phyloP scores from a whole-genome alignment of 2,113 vertebrate species.

The Triplophysa tibetana region DNA sequence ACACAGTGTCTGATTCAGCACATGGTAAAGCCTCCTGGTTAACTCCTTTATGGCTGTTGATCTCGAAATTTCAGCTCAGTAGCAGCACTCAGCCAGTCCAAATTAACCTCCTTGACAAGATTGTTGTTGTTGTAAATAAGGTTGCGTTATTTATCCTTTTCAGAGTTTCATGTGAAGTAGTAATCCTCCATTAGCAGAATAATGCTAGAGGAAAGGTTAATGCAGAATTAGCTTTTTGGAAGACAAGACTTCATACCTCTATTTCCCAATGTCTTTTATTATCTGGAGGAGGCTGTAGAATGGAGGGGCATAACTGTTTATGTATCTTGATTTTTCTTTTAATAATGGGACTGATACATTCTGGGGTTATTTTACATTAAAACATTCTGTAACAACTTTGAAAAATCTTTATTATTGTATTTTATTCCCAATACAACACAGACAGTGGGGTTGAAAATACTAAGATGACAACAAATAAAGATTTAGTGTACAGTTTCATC shows the following conservation, averaged over 20 bases:
- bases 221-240: background rate
- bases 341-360: background rate
- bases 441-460: background rate
- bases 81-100: background rate
- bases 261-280: background rate
- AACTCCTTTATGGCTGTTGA: background rate
- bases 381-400: background rate
- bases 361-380: conserved; percentile 39
- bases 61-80: background rate
- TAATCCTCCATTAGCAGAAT: background rate
- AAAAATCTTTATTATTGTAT: too few relatives aligned
- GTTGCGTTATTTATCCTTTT: background rate
- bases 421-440: background rate
- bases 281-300: background rate
- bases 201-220: background rate
- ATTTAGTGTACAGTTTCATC: too few relatives aligned
- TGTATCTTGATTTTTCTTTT: background rate
- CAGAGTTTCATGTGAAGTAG: background rate
- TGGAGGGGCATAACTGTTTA: background rate
- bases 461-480: too few relatives aligned
- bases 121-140: conserved; percentile 26
- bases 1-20: background rate
- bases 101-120: background rate
- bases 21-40: background rate
- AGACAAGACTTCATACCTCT: background rate